Percentiles rank a stretch among this genome's conserved stretches.
Conservation (phyloP, 35 echinoderm and acorn worm species). For the Patiria miniata region DNA sequence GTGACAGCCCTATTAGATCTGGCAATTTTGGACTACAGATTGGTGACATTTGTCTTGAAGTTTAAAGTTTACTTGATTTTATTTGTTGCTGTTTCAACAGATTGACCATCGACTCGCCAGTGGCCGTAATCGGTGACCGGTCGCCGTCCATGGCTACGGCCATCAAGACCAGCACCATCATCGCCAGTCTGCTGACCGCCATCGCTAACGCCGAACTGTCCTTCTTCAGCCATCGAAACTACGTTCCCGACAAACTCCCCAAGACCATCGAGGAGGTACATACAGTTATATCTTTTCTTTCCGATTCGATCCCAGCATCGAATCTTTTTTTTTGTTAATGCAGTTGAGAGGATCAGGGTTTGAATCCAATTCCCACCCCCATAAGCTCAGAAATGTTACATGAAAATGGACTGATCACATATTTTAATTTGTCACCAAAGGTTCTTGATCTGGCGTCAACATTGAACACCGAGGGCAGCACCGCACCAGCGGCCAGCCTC, state of each 20-base stretch:
- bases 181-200: conserved; percentile 70
- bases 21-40: too few species aligned
- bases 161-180: conserved; percentile 92
- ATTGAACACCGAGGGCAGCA: conserved; percentile 36
- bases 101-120: conserved; percentile 77
- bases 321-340: too few species aligned
- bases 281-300: too few species aligned
- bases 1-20: too few species aligned
- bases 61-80: conserved; percentile 14
- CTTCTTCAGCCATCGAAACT: conserved; percentile 73
- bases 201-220: conserved; percentile 77
- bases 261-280: conserved; percentile 73
- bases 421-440: conserved; percentile 26
- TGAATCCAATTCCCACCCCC: too few species aligned
- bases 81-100: conserved; percentile 41
- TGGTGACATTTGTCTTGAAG: background rate
- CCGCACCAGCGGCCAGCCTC: conserved; percentile 69
- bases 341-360: too few species aligned
- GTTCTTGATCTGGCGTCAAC: conserved; percentile 62
- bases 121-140: conserved; percentile 85
- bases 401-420: background rate
- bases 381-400: too few species aligned
- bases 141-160: conserved; percentile 94
- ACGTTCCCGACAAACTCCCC: conserved; percentile 55
- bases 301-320: too few species aligned